phyloP scores from a whole-genome alignment of 2,113 vertebrate genomes.

The Vireo altiloquus region DNA sequence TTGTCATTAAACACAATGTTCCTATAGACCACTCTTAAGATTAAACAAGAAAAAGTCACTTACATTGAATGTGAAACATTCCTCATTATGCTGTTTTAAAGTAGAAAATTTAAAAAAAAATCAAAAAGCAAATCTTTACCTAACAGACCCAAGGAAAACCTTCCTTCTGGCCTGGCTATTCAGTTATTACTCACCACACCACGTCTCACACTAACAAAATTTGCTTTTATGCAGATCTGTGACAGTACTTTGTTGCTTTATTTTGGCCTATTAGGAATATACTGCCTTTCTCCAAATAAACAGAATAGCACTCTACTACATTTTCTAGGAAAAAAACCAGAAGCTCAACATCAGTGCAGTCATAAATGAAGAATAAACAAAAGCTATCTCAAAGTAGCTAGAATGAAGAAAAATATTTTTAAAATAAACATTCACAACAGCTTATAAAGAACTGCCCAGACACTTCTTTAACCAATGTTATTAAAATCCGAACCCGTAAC shows the following conservation, averaged over 20 bases:
- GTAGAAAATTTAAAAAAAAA: neutral
- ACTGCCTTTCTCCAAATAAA: neutral
- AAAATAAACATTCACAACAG: neutral
- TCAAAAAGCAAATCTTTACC: neutral
- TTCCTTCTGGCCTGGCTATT: neutral
- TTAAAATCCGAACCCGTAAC: neutral
- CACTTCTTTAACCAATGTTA: neutral
- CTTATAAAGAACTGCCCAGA: neutral
- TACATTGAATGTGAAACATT: neutral
- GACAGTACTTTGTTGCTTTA: neutral
- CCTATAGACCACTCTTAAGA: neutral
- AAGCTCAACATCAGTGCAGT: neutral
- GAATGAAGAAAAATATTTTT: neutral
- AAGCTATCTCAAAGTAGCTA: neutral
- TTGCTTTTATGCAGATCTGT: conserved; percentile 12
- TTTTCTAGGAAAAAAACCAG: neutral
- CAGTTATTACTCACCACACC: neutral
- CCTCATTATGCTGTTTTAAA: neutral
- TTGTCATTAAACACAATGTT: neutral
- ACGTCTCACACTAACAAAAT: neutral
- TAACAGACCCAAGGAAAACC: neutral
- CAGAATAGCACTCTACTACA: conserved; percentile 23
- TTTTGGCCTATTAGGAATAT: neutral
- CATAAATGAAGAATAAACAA: conserved; percentile 16
- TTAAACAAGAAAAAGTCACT: neutral